Evolutionary conservation across 2,888 invertebrate species (phyloP).

Genomic region (Cistogaster globosa): DNA sequence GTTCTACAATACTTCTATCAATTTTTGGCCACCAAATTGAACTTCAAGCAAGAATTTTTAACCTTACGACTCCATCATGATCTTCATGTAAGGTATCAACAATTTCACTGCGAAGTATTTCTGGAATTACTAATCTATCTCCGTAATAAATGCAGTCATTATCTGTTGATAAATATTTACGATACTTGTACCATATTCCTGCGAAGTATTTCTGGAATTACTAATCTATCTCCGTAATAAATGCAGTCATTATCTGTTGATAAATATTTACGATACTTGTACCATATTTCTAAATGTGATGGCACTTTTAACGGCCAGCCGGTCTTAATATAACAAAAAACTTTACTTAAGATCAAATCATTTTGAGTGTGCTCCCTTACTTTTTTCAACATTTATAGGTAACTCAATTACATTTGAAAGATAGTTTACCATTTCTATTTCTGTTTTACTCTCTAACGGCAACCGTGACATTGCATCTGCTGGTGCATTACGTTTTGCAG

Average conservation of each 20-base stretch:
- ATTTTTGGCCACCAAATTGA: slow-evolving; percentile 38
- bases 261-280: slow-evolving; percentile 11
- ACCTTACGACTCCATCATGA: slow-evolving; percentile 25
- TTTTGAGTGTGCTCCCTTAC: background rate
- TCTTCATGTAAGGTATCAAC: slow-evolving; percentile 11
- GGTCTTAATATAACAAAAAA: background rate
- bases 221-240: slow-evolving; percentile 30
- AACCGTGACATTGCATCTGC: slow-evolving; percentile 62
- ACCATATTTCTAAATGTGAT: background rate
- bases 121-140: slow-evolving; percentile 31
- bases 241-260: slow-evolving; percentile 32
- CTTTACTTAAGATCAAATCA: background rate
- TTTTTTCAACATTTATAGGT: background rate
- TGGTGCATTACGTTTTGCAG: slow-evolving; percentile 54
- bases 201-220: slow-evolving; percentile 10
- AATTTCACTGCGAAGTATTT: background rate
- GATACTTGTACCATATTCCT: slow-evolving; percentile 4
- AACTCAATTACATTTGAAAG: slow-evolving; percentile 4
- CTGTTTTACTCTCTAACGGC: slow-evolving; percentile 54
- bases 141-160: slow-evolving; percentile 28
- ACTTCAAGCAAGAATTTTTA: slow-evolving; percentile 24
- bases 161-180: slow-evolving; percentile 26
- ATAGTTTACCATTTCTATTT: slow-evolving; percentile 35
- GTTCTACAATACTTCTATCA: slow-evolving; percentile 24
- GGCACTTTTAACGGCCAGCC: slow-evolving; percentile 14